Percentiles rank a stretch among this genome's conserved stretches.
These are phyloP conservation scores for Odontesthes bonariensis DNA, from an alignment of 2,113 vertebrate species.

Conservation along the genomic window DNA sequence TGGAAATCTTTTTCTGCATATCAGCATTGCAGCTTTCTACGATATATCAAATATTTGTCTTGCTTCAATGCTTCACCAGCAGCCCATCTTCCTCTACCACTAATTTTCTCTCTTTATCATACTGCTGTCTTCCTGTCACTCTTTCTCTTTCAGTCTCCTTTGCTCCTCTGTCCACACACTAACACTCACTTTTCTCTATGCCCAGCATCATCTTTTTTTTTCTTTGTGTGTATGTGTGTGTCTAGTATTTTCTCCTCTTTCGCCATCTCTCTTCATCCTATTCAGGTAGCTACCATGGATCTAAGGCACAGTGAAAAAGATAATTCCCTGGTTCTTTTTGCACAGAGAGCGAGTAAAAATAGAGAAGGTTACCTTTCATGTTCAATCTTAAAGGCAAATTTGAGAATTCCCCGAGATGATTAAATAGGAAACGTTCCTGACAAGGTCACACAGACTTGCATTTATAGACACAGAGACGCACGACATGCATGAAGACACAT, in stretches of 20 bases:
- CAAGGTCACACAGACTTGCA: slow-evolving; percentile 69
- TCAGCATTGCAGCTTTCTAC: slow-evolving; percentile 11
- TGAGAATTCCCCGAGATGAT: slow-evolving; percentile 79
- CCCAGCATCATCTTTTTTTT: slow-evolving; percentile 27
- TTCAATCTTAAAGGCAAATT: slow-evolving; percentile 78
- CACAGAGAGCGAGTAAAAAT: slow-evolving; percentile 69
- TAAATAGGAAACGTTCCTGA: slow-evolving; percentile 71
- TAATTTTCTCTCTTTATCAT: slow-evolving; percentile 43
- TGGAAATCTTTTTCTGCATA: slow-evolving; percentile 29
- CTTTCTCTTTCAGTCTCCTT: slow-evolving; percentile 35
- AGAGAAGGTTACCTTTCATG: slow-evolving; percentile 79
- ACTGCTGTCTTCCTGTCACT: slow-evolving; percentile 63
- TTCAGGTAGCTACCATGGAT: slow-evolving; percentile 56
- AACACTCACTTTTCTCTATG: slow-evolving; percentile 52
- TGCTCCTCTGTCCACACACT: slow-evolving; percentile 41
- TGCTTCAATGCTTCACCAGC: slow-evolving; percentile 22
- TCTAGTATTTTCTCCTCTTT: slow-evolving; percentile 37
- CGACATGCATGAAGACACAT: slow-evolving; percentile 29
- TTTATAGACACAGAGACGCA: slow-evolving; percentile 36
- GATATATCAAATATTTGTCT: slow-evolving; percentile 51
- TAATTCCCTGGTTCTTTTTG: slow-evolving; percentile 74
- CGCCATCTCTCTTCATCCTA: slow-evolving; percentile 50
- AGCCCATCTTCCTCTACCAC: background rate
- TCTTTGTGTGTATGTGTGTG: background rate
- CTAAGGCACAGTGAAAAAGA: slow-evolving; percentile 56